A percentile compares a stretch with the other conserved stretches of the same genome.
phyloP scores from a whole-genome alignment of 2,888 invertebrate genomes.

The Oscheius sp. region DNA sequence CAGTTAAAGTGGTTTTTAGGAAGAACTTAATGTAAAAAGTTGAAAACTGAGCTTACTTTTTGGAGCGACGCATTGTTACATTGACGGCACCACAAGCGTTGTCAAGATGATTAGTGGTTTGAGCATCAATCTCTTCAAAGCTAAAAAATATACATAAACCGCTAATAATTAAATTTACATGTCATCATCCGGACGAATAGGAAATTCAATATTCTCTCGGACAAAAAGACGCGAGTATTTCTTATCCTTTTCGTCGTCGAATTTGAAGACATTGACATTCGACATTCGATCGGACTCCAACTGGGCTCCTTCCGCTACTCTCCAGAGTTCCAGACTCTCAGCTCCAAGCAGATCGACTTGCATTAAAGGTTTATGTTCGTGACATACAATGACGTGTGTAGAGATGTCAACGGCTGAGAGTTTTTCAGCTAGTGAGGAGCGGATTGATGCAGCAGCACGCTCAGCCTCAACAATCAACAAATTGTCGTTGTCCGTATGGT shows the following conservation, averaged over 20 bases:
- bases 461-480: slow-evolving; percentile 34
- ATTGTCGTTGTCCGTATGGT: slow-evolving; percentile 32
- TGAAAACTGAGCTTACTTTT: slow-evolving; percentile 21
- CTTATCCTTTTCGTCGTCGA: slow-evolving; percentile 43
- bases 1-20: not conserved
- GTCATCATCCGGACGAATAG: slow-evolving; percentile 30
- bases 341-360: slow-evolving; percentile 43
- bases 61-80: slow-evolving; percentile 44
- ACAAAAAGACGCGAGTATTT: slow-evolving; percentile 52
- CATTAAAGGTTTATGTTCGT: slow-evolving; percentile 42
- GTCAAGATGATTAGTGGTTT: slow-evolving; percentile 44
- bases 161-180: not conserved
- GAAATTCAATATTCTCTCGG: slow-evolving; percentile 42
- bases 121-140: slow-evolving; percentile 12
- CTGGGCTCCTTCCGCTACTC: slow-evolving; percentile 50
- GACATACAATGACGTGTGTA: slow-evolving; percentile 39
- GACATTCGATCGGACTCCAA: slow-evolving; percentile 50
- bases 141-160: not conserved
- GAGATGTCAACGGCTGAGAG: slow-evolving; percentile 27
- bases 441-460: slow-evolving; percentile 24
- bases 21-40: not conserved
- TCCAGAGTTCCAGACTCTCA: slow-evolving; percentile 63
- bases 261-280: slow-evolving; percentile 50
- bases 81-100: slow-evolving; percentile 65
- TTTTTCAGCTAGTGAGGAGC: slow-evolving; percentile 20